A percentile compares a stretch with the other conserved stretches of the same genome.
These are phyloP conservation scores for Phalera bucephala DNA, from an alignment of 2,888 invertebrate species.

Conservation along the genomic window DNA sequence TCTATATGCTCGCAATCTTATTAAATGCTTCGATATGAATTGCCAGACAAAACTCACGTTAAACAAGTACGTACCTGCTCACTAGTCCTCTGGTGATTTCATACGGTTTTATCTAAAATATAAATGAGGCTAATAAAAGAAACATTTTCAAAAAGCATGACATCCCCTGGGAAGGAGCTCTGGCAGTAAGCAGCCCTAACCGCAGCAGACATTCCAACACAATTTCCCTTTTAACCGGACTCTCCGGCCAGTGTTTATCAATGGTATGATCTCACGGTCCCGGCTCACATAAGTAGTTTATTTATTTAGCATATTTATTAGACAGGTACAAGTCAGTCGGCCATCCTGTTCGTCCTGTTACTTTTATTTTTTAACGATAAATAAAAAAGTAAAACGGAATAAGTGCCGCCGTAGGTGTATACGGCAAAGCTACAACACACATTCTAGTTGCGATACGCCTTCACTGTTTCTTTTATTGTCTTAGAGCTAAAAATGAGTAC, in stretches of 20 bases:
- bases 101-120: background rate
- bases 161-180: constrained; percentile 18
- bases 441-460: too few relatives aligned
- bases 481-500: too few relatives aligned
- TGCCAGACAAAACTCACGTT: background rate
- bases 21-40: too few relatives aligned
- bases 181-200: constrained; percentile 42
- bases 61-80: background rate
- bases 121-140: constrained; percentile 8
- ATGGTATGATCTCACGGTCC: constrained; percentile 61
- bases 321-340: constrained; percentile 28
- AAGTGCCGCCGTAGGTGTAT: background rate
- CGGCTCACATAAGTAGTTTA: constrained; percentile 50
- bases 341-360: constrained; percentile 10
- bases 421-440: too few relatives aligned
- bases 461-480: too few relatives aligned
- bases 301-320: constrained; percentile 45
- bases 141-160: constrained; percentile 22
- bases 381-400: background rate
- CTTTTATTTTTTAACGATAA: constrained; percentile 13
- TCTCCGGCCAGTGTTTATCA: constrained; percentile 58
- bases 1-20: too few relatives aligned
- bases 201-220: constrained; percentile 64
- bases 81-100: background rate
- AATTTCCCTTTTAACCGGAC: constrained; percentile 75